phyloP scores from a whole-genome alignment of 2,888 invertebrate species.

The Augochlorella aurata region DNA sequence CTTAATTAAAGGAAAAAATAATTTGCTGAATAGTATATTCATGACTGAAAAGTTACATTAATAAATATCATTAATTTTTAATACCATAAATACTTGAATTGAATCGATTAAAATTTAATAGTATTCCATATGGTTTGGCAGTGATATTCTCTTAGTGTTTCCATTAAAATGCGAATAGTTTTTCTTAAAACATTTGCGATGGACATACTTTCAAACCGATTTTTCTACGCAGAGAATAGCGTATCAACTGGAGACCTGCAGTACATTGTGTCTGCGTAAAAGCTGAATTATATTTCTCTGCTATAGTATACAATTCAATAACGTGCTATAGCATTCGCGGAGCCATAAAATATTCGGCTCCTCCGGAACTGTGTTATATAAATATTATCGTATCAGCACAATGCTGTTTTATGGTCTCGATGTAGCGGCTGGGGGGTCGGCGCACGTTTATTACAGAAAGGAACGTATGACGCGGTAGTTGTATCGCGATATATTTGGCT shows the following conservation, averaged over 20 bases:
- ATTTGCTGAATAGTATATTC: too few relatives aligned
- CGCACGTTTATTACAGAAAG: background rate
- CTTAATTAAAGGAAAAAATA: too few relatives aligned
- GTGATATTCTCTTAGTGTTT: too few relatives aligned
- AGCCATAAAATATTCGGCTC: background rate
- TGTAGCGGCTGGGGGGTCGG: background rate
- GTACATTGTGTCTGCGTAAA: background rate
- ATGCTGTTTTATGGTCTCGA: background rate
- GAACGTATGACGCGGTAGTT: background rate
- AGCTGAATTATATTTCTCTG: background rate
- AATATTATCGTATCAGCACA: background rate
- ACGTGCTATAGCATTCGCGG: background rate
- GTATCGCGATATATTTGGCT: constrained; percentile 1
- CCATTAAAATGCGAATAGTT: too few relatives aligned
- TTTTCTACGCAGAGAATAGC: background rate
- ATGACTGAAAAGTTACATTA: too few relatives aligned
- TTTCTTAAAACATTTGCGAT: too few relatives aligned
- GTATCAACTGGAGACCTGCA: too few relatives aligned
- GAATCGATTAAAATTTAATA: too few relatives aligned
- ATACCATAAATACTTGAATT: too few relatives aligned
- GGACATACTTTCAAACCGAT: too few relatives aligned
- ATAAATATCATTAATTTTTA: too few relatives aligned
- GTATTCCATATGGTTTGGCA: too few relatives aligned
- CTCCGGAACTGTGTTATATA: background rate
- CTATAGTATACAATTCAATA: background rate